Conservation (phyloP, 2,113 vertebrate species). For the Paramormyrops kingsleyae region DNA sequence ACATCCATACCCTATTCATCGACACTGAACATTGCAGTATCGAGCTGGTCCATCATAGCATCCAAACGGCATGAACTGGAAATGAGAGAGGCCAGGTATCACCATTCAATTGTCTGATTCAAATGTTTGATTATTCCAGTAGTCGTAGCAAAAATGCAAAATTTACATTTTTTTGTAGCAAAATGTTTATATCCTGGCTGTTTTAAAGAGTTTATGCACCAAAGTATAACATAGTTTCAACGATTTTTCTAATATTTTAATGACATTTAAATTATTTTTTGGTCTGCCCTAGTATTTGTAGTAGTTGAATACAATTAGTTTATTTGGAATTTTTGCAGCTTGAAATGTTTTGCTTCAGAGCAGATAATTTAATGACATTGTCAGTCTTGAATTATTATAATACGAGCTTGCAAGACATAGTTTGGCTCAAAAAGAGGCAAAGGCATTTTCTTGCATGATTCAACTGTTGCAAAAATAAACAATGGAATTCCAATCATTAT, state of each 20-base stretch:
- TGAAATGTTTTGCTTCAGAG: conserved; percentile 23
- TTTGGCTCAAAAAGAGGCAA: conserved; percentile 41
- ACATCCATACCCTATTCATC: background rate
- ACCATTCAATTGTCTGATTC: background rate
- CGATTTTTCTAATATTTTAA: background rate
- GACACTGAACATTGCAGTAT: background rate
- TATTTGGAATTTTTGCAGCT: conserved; percentile 16
- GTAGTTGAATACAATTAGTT: background rate
- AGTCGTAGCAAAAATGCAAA: background rate
- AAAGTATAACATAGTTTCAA: background rate
- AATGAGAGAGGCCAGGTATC: background rate
- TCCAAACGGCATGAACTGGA: background rate
- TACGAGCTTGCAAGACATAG: conserved; percentile 36
- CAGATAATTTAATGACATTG: conserved; percentile 28
- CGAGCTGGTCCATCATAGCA: background rate
- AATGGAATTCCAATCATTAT: conserved; percentile 57
- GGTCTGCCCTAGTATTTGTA: background rate
- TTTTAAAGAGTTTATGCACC: background rate
- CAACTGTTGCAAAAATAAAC: conserved; percentile 59
- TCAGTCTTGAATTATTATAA: conserved; percentile 37
- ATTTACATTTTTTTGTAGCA: background rate
- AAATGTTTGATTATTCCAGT: background rate
- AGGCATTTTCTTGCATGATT: conserved; percentile 51
- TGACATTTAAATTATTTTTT: background rate
- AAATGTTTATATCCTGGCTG: background rate